Base-by-base conservation (phyloP, 2,797 vertebrate genomes). In the Hyperoplus immaculatus region DNA sequence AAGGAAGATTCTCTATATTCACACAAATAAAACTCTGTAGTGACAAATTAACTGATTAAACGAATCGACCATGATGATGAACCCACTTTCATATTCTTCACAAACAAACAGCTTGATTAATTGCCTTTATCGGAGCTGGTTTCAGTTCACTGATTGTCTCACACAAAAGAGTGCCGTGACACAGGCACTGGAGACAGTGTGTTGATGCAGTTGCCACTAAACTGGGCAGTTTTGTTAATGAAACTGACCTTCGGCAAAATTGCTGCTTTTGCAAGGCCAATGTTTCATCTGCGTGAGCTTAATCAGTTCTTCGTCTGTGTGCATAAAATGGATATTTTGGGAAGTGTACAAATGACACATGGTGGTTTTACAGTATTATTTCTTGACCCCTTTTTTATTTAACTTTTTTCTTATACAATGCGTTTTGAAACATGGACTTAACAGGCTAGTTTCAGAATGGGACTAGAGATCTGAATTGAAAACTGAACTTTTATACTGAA, bases 101-200 rank as follows among this genome's bases (percentile, higher is more conserved):
- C 12, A 4, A 4, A 1, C 16, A 46, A 61, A 41, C n/a, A 67
- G n/a, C 2, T 72, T 58, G 36, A 72, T 74, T 39, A 75, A 55
- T 64, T 59, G 4, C 8, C 38, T 74, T 74, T 49, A 83, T 87
- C 64, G 69, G 55, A 72, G 49, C n/a, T 47, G 29, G 65, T 43
- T 85, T 74, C 41, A 7, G 21, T 43, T 81, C 69, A 56, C 16
- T 55, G 66, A 38, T n/a, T 11, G n/a, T 63, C 36, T 72, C 47
- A 39, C 29, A 56, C 69, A 78, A 62, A 42, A 68, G 38, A 77
- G 56, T 51, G 39, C 42, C 39, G 56, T 61, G 21, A 61, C 21
- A 42, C 36, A 55, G 12, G 15, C 21, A 70, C 43, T 67, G n/a
- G 36, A 60, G 47, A 16, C 55, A 46, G 43, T 29, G 42, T 64